Conservation (phyloP, 2,888 invertebrate genomes). For the Lapara coniferarum region DNA sequence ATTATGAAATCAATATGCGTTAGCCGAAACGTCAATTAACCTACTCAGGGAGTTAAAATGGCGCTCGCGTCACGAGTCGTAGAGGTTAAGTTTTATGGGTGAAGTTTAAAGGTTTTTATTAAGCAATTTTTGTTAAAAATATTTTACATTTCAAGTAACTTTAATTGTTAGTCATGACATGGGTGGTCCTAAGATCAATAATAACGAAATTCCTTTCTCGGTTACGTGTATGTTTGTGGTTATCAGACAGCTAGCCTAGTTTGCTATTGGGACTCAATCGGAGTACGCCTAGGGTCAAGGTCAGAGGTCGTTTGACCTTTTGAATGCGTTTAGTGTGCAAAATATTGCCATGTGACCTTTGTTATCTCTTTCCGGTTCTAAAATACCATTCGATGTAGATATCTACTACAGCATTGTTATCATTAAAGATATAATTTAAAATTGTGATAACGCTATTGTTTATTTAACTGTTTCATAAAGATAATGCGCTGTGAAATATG, state of each 20-base stretch:
- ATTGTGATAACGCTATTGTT: background rate
- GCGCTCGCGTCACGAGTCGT: constrained; percentile 35
- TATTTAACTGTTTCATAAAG: background rate
- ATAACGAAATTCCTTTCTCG: background rate
- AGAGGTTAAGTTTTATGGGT: constrained; percentile 1
- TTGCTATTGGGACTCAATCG: background rate
- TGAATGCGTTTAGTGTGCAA: constrained; percentile 14
- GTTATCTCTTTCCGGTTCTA: constrained; percentile 21
- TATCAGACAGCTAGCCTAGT: background rate
- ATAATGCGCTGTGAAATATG: background rate
- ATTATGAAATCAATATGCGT: constrained; percentile 58
- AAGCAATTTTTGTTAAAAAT: background rate
- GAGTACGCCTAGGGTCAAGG: background rate
- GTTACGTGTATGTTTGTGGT: background rate
- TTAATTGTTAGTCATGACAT: background rate
- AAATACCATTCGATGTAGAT: background rate
- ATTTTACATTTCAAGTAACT: background rate
- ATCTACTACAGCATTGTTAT: constrained; percentile 12
- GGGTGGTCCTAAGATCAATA: background rate
- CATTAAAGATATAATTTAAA: constrained; percentile 1
- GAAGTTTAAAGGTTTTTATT: too few relatives aligned
- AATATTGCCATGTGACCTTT: background rate
- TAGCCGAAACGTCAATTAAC: constrained; percentile 65
- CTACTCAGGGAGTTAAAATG: constrained; percentile 62
- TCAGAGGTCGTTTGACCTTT: constrained; percentile 14